Conservation (phyloP, 2,797 vertebrate species). For the Poecilia gillii region DNA sequence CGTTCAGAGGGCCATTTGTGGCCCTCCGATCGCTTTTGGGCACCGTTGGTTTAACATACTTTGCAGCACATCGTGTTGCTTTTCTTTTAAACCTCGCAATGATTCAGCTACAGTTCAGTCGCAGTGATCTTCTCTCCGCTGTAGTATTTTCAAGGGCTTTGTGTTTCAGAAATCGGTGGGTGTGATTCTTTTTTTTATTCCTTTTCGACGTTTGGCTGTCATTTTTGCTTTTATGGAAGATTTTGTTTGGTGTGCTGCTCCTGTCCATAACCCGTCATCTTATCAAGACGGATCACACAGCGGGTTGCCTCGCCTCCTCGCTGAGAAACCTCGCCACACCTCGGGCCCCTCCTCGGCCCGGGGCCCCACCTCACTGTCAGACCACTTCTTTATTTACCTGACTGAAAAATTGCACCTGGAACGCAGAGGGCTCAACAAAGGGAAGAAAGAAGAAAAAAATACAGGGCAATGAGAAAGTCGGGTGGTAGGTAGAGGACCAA, state of each 20-base stretch:
- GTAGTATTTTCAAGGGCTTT: conserved; percentile 56
- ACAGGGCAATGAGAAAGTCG: conserved; percentile 71
- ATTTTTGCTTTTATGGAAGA: conserved; percentile 75
- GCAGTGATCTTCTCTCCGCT: conserved; percentile 45
- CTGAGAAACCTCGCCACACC: conserved; percentile 54
- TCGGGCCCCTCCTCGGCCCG: conserved; percentile 51
- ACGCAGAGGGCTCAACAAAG: conserved; percentile 77
- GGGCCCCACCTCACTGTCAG: conserved; percentile 54
- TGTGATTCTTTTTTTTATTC: conserved; percentile 31
- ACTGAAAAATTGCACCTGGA: conserved; percentile 70
- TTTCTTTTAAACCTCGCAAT: conserved; percentile 43
- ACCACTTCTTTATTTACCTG: conserved; percentile 75
- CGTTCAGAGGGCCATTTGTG: too few relatives aligned
- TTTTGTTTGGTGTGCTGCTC: conserved; percentile 66
- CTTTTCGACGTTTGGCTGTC: conserved; percentile 65
- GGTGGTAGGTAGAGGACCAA: conserved; percentile 77
- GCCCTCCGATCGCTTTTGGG: too few relatives aligned
- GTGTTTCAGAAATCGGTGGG: conserved; percentile 53
- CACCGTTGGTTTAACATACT: conserved; percentile 30
- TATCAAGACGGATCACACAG: conserved; percentile 62
- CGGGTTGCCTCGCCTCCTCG: conserved; percentile 40
- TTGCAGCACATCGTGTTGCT: conserved; percentile 30
- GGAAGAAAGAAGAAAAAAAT: conserved; percentile 1
- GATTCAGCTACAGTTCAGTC: conserved; percentile 50
- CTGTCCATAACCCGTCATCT: conserved; percentile 72